phyloP scores from a whole-genome alignment of 2,797 vertebrate genomes.

The Pantherophis alleghaniensis region DNA sequence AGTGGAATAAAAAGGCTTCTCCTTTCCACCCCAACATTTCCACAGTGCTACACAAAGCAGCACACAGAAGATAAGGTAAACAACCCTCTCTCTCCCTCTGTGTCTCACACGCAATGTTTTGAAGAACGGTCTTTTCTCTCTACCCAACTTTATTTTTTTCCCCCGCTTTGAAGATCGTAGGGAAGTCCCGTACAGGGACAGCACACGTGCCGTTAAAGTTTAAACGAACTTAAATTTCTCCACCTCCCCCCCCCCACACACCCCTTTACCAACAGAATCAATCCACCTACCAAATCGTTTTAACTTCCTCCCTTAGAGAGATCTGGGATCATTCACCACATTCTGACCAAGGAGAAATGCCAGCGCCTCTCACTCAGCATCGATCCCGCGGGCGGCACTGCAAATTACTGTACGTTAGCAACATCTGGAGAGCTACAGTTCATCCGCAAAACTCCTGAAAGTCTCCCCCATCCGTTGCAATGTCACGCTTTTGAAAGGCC shows the following conservation, averaged over 20 bases:
- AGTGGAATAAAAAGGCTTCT: not conserved
- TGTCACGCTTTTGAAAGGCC: not conserved
- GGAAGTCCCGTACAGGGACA: not conserved
- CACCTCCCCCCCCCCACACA: too few relatives aligned
- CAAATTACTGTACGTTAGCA: not conserved
- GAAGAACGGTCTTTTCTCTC: not conserved
- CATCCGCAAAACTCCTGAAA: too few relatives aligned
- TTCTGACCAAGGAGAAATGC: not conserved
- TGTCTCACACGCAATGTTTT: not conserved
- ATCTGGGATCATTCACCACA: not conserved
- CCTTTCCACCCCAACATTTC: not conserved
- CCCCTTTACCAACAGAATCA: not conserved
- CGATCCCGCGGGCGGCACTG: not conserved
- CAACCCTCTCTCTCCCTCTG: not conserved
- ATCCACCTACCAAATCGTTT: not conserved
- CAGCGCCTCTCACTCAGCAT: not conserved
- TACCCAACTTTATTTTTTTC: not conserved
- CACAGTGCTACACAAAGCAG: not conserved
- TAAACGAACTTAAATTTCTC: not conserved
- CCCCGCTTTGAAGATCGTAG: not conserved
- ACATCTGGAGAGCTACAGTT: not conserved
- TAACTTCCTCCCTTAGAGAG: not conserved
- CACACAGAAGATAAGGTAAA: not conserved
- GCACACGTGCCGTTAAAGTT: not conserved
- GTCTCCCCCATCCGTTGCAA: not conserved